Percentiles rank a stretch among this genome's conserved stretches.
Conservation (phyloP, 2,797 vertebrate species). For the Rachycentron canadum region DNA sequence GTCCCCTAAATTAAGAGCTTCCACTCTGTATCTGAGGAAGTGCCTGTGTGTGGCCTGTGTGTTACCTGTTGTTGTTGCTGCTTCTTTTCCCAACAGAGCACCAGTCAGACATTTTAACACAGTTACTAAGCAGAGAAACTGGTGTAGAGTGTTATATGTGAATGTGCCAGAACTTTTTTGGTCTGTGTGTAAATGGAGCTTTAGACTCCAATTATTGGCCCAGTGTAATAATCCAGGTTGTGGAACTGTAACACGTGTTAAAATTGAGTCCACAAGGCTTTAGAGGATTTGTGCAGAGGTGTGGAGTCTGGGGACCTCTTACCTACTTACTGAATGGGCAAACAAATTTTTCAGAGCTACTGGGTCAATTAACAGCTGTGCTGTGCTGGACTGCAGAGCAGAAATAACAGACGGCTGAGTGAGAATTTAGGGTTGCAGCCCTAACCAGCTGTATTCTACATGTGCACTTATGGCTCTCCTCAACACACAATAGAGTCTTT, state of each 20-base stretch:
- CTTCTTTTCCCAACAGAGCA: neutral
- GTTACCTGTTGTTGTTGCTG: neutral
- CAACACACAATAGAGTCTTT: constrained; percentile 60
- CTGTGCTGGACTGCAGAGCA: neutral
- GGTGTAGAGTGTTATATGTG: neutral
- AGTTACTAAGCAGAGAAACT: neutral
- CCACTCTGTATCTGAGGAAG: neutral
- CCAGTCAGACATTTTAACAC: neutral
- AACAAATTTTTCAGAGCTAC: constrained; percentile 8
- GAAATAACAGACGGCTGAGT: constrained; percentile 32
- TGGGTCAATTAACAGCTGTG: neutral
- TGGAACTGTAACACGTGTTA: neutral
- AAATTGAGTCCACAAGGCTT: neutral
- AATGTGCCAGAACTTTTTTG: neutral
- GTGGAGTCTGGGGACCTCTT: constrained; percentile 32
- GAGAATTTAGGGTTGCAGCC: constrained; percentile 16
- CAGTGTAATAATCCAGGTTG: constrained; percentile 23
- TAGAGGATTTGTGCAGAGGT: constrained; percentile 17
- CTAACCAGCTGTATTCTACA: constrained; percentile 19
- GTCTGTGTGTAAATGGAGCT: neutral
- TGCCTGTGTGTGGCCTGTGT: neutral
- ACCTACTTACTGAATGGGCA: constrained; percentile 29
- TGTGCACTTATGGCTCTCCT: constrained; percentile 32
- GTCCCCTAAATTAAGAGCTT: neutral
- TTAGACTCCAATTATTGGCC: constrained; percentile 1